Evolutionary conservation across 2,888 invertebrate genomes (phyloP).

Genomic region (Clusia tigrina): DNA sequence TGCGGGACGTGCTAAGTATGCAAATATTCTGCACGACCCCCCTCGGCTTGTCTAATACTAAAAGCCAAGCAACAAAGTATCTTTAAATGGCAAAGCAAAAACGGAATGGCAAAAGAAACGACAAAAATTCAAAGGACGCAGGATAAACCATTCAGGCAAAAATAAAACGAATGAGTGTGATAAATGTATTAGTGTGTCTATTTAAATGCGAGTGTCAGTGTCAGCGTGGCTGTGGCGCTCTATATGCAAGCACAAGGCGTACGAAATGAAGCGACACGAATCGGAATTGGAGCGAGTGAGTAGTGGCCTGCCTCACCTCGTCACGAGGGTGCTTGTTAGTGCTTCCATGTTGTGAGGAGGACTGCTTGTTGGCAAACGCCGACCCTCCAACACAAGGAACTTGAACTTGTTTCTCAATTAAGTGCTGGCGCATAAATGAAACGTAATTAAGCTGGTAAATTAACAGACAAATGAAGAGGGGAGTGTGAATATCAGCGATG

Average conservation of each 20-base stretch:
- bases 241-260: too few species aligned
- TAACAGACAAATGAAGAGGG: background rate
- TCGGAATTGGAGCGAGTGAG: slow-evolving; percentile 22
- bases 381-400: too few species aligned
- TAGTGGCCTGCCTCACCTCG: too few species aligned
- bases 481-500: background rate
- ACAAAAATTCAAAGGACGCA: slow-evolving; percentile 18
- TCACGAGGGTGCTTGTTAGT: too few species aligned
- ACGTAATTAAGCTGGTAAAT: slow-evolving; percentile 13
- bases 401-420: background rate
- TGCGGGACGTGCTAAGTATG: slow-evolving; percentile 56
- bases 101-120: slow-evolving; percentile 3
- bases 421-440: slow-evolving; percentile 13
- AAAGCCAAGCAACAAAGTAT: slow-evolving; percentile 23
- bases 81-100: slow-evolving; percentile 11
- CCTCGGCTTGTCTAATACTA: slow-evolving; percentile 22
- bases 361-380: too few species aligned
- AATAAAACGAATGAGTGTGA: background rate
- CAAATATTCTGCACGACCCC: slow-evolving; percentile 53
- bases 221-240: slow-evolving; percentile 28
- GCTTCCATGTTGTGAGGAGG: too few species aligned
- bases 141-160: background rate
- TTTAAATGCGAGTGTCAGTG: slow-evolving; percentile 7
- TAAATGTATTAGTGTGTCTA: slow-evolving; percentile 12
- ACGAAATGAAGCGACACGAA: background rate